Conservation (phyloP, 2,797 vertebrate genomes). For the Chiloscyllium punctatum region DNA sequence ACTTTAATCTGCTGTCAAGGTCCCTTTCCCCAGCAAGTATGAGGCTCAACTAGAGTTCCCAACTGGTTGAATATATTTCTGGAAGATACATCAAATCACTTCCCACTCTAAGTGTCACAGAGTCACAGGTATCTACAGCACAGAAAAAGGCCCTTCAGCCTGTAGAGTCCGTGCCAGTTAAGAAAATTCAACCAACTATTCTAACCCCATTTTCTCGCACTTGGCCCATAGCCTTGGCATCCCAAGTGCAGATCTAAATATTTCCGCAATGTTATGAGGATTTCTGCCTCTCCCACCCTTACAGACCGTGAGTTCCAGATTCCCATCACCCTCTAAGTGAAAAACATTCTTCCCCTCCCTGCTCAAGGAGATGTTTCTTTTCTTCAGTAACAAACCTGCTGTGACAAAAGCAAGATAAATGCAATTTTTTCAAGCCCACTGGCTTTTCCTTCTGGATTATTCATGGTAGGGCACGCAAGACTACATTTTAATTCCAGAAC, state of each 20-base stretch:
- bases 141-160: no score
- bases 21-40: not conserved
- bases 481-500: not conserved
- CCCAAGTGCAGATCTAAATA: no score
- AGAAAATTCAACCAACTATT: no score
- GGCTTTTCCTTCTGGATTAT: not conserved
- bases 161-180: no score
- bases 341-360: not conserved
- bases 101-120: not conserved
- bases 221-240: no score
- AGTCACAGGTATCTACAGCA: no score
- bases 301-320: no score
- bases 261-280: no score
- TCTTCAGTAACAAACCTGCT: not conserved
- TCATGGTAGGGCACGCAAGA: not conserved
- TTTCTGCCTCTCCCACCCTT: no score
- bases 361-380: not conserved
- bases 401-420: not conserved
- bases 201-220: no score
- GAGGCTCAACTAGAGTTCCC: not conserved
- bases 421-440: not conserved
- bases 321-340: no score
- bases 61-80: not conserved
- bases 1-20: not conserved
- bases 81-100: not conserved